Conservation (phyloP, 1,140 invertebrate genomes). For the Drosophila chauvacae region DNA sequence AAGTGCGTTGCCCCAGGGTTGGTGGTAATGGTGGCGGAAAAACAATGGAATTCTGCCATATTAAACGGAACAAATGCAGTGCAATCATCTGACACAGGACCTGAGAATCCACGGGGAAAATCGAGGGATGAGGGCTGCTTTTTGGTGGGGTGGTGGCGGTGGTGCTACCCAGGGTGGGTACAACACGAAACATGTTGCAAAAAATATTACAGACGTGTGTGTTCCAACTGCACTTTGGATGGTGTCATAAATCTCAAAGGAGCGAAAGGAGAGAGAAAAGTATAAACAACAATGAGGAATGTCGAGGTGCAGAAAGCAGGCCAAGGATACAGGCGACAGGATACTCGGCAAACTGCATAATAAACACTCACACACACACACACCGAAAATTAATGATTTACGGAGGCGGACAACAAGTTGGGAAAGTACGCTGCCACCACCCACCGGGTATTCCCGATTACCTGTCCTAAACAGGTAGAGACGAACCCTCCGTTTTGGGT, state of each 20-base stretch:
- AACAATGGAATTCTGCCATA: constrained; percentile 62
- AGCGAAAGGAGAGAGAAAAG: constrained; percentile 12
- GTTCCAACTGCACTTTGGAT: constrained; percentile 69
- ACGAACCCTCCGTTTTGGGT: constrained; percentile 31
- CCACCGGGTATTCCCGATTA: constrained; percentile 17
- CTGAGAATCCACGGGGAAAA: constrained; percentile 7
- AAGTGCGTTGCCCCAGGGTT: constrained; percentile 56
- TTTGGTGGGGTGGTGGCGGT: constrained; percentile 10
- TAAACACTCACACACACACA: constrained; percentile 42
- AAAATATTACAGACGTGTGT: constrained; percentile 60
- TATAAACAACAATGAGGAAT: constrained; percentile 38
- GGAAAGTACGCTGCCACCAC: constrained; percentile 60
- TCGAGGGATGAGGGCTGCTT: constrained; percentile 25
- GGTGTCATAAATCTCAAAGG: constrained; percentile 69
- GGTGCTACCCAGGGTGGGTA: constrained; percentile 26
- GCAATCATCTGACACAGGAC: constrained; percentile 54
- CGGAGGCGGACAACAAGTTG: constrained; percentile 62
- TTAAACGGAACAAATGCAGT: constrained; percentile 73
- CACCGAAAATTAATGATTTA: constrained; percentile 67
- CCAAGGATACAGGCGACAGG: constrained; percentile 46
- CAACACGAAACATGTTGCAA: constrained; percentile 76
- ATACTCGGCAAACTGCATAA: constrained; percentile 49
- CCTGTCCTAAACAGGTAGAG: constrained; percentile 61
- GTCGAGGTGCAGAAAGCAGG: constrained; percentile 45
- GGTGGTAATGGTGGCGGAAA: constrained; percentile 26